Evolutionary conservation across 2,113 vertebrate species (phyloP).

Genomic region (Nyctereutes procyonoides): DNA sequence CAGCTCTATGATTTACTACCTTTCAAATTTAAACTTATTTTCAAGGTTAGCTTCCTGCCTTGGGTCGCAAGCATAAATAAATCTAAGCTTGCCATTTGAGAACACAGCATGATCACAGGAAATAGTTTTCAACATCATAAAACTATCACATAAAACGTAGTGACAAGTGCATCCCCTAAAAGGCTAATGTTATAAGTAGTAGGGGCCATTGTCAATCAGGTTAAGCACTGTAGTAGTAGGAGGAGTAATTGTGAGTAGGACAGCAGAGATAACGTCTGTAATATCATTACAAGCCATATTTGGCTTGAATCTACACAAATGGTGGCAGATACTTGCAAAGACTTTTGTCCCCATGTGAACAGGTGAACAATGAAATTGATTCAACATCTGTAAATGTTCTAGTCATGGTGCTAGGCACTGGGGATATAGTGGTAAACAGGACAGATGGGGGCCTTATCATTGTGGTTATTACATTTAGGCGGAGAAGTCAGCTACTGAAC

Average conservation of each 20-base stretch:
- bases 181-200: neutral
- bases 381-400: neutral
- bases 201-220: slow-evolving; percentile 21
- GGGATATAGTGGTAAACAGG: neutral
- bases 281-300: neutral
- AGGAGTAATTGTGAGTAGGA: neutral
- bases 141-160: slow-evolving; percentile 41
- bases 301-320: slow-evolving; percentile 3
- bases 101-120: slow-evolving; percentile 59
- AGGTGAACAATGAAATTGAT: neutral
- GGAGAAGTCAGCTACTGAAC: neutral
- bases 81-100: slow-evolving; percentile 46
- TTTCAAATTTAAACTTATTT: slow-evolving; percentile 67
- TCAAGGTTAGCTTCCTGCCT: slow-evolving; percentile 73
- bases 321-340: neutral
- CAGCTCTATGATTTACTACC: slow-evolving; percentile 35
- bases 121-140: slow-evolving; percentile 63
- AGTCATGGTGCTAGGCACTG: neutral
- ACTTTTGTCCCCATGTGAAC: neutral
- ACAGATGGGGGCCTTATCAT: neutral
- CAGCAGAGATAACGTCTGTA: neutral
- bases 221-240: neutral
- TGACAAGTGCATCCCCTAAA: slow-evolving; percentile 19
- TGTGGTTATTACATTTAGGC: neutral
- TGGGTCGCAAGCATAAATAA: slow-evolving; percentile 56